Evolutionary conservation across 1,140 invertebrate species (phyloP).

Genomic region (Orius insidiosus): DNA sequence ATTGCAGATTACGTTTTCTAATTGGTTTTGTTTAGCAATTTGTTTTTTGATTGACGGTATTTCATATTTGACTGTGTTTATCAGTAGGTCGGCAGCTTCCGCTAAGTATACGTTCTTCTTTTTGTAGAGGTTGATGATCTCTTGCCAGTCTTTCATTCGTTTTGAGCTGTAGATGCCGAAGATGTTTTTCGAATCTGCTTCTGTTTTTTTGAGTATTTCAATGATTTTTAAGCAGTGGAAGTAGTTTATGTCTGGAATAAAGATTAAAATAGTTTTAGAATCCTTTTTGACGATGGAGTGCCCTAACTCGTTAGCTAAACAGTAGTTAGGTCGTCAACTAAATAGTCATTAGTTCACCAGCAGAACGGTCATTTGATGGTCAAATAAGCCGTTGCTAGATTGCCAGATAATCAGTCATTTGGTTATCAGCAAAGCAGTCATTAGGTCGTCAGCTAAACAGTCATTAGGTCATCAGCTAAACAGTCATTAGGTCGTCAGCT

Average conservation of each 20-base stretch:
- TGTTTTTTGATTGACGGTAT: conserved; percentile 82
- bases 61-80: conserved; percentile 87
- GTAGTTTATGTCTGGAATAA: conserved; percentile 81
- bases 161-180: conserved; percentile 93
- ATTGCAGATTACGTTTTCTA: conserved; percentile 40
- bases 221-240: conserved; percentile 87
- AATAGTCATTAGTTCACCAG: too few species aligned
- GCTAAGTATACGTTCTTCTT: conserved; percentile 83
- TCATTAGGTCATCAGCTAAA: too few species aligned
- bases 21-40: conserved; percentile 64
- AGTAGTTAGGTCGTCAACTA: too few species aligned
- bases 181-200: conserved; percentile 90
- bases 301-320: too few species aligned
- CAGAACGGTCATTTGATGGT: too few species aligned
- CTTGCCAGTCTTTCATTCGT: conserved; percentile 92
- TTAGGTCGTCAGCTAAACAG: too few species aligned
- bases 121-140: conserved; percentile 68
- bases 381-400: too few species aligned
- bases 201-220: conserved; percentile 88
- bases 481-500: too few species aligned
- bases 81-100: conserved; percentile 78
- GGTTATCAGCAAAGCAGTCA: too few species aligned
- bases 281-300: too few species aligned
- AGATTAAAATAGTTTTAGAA: too few species aligned
- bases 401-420: too few species aligned